Evolutionary conservation across 2,113 vertebrate genomes (phyloP), one percentile per base, ranked within the genome.

Genomic region (Epinephelus moara): DNA sequence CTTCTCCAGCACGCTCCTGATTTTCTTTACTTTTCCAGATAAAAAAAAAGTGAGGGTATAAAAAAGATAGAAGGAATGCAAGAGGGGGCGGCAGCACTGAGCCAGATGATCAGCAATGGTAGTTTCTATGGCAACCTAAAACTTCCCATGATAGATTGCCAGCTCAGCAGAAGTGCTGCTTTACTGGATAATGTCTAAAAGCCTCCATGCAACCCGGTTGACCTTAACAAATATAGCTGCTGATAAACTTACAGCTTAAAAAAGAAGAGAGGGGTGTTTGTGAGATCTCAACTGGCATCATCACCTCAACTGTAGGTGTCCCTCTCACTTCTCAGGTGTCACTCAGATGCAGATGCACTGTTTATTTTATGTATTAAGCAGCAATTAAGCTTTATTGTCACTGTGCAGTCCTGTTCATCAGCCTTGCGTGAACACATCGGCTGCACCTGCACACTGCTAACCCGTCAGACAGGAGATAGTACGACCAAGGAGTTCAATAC

Each of bases 61-160:
- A 55, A 59, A 56, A 15, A 80, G n/a, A 75, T n/a, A 12, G n/a
- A 81, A 50, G 79, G 23, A 84, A 59, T 75, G 64, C 66, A 2
- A 69, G 60, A 83, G 70, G 60, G 62, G 71, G 88, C 2, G 25
- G 70, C 80, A 86, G 47, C 78, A 73, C 27, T 49, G 37, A 88
- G 71, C 33, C 55, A 78, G 73, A 70, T 74, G 52, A 83, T 73
- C 56, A 80, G 83, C 53, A 68, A 23, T 21, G 64, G 45, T 63
- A 83, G 92, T 93, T 92, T 85, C 92, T 79, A 91, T 92, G 87
- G 87, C 72, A 92, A 94, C 90, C 55, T 17, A 67, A 89, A 93
- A 87, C 77, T 79, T 89, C 70, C 80, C 81, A 64, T 72, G 62
- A 75, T 72, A 42, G 81, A 83, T 66, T 68, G 82, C 67, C 67